Evolutionary conservation across 2,113 vertebrate genomes (phyloP).

Genomic region (Polypterus senegalus): DNA sequence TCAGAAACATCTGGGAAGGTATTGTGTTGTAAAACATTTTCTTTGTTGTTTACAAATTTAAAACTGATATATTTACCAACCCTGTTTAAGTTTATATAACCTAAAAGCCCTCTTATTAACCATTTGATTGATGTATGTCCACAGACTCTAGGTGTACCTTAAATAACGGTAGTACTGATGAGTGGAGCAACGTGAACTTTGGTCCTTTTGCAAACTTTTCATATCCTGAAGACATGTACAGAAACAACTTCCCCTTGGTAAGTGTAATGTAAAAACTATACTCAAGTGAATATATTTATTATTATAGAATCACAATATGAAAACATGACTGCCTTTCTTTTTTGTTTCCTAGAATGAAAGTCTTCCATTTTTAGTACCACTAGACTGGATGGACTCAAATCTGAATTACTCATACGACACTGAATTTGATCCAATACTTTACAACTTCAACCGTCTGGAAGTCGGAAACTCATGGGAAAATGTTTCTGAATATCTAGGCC

Average conservation of each 20-base stretch:
- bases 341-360: not conserved
- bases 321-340: not conserved
- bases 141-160: constrained; percentile 25
- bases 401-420: too few species aligned
- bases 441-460: too few species aligned
- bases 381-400: not conserved
- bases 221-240: constrained; percentile 25
- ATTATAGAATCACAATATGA: not conserved
- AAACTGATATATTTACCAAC: not conserved
- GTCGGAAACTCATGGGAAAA: too few species aligned
- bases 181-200: constrained; percentile 34
- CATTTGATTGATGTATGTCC: not conserved
- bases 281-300: not conserved
- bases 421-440: too few species aligned
- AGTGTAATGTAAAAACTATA: constrained; percentile 8
- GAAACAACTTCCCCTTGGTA: constrained; percentile 34
- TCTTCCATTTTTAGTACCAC: not conserved
- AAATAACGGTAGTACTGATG: constrained; percentile 23
- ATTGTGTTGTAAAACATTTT: not conserved
- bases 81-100: not conserved
- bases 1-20: constrained; percentile 22
- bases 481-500: too few species aligned
- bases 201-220: constrained; percentile 30
- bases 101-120: not conserved
- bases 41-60: not conserved